Conservation (phyloP, 2,113 vertebrate species). For the Equus quagga region DNA sequence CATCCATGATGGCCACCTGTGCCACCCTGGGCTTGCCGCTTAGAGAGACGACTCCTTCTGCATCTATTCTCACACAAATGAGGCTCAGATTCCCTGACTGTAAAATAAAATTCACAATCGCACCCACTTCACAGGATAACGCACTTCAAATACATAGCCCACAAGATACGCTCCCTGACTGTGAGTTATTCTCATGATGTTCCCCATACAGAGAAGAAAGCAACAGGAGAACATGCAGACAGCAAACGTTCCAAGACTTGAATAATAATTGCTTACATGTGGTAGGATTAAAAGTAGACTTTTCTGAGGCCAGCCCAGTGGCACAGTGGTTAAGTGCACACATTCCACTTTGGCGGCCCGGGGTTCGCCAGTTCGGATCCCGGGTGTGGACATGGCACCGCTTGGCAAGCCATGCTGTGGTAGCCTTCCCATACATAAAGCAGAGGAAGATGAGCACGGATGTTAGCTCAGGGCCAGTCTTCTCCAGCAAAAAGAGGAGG, state of each 20-base stretch:
- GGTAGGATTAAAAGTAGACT: neutral
- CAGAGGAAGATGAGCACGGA: too few species aligned
- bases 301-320: too few species aligned
- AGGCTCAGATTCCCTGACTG: neutral
- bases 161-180: fast-evolving
- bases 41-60: too few species aligned
- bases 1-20: neutral
- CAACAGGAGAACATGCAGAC: neutral
- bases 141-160: too few species aligned
- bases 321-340: too few species aligned
- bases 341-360: too few species aligned
- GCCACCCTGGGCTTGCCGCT: neutral
- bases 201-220: neutral
- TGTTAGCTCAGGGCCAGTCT: too few species aligned
- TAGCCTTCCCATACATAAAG: too few species aligned
- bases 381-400: too few species aligned
- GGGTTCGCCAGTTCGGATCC: too few species aligned
- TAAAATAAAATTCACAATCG: neutral
- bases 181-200: neutral
- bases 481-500: too few species aligned
- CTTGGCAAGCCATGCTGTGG: too few species aligned
- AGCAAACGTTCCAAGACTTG: neutral
- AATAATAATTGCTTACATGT: neutral
- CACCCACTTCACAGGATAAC: neutral
- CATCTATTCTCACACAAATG: neutral